Conservation (phyloP, 2,888 invertebrate species). For the Tipula unca region DNA sequence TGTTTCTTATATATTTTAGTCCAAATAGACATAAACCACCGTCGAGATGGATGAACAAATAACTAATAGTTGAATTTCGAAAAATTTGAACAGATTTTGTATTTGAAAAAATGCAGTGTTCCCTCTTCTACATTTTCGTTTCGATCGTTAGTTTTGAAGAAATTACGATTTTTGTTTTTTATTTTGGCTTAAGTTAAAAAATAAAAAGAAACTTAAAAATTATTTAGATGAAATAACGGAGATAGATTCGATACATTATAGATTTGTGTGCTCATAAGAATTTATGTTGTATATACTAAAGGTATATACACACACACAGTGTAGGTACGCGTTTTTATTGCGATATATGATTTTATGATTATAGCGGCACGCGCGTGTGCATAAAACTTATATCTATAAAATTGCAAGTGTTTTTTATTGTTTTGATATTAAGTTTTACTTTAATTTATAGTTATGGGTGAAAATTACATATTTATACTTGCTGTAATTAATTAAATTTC, state of each 20-base stretch:
- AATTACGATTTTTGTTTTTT: not conserved
- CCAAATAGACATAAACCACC: not conserved
- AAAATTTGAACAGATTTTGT: not conserved
- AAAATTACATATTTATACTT: not conserved
- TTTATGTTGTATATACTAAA: no score
- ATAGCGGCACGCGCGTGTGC: not conserved
- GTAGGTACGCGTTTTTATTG: not conserved
- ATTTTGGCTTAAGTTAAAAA: not conserved
- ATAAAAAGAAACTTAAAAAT: not conserved
- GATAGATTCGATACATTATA: not conserved
- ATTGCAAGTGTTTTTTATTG: not conserved
- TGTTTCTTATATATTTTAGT: not conserved
- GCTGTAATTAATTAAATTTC: not conserved
- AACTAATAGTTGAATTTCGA: not conserved
- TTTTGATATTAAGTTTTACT: not conserved
- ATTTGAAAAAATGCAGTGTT: not conserved
- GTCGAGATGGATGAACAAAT: not conserved
- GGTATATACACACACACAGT: no score
- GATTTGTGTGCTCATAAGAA: not conserved
- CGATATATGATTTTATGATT: not conserved
- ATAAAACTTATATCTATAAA: no score
- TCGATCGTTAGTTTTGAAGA: not conserved
- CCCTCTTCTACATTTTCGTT: not conserved
- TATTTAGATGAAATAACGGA: constrained; percentile 4
- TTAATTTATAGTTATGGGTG: not conserved